Conservation (phyloP, 2,888 invertebrate genomes). For the Prenolepis imparis region DNA sequence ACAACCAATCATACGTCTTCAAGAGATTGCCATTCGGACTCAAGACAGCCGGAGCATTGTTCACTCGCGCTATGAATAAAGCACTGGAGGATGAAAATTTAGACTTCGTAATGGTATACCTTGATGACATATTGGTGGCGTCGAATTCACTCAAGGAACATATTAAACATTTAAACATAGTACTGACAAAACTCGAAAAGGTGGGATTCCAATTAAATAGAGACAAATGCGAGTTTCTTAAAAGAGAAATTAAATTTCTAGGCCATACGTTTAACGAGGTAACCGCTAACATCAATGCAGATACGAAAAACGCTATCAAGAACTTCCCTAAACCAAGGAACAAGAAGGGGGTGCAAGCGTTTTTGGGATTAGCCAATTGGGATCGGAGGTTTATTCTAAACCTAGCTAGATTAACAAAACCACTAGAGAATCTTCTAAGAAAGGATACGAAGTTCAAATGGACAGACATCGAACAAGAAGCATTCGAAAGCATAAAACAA, state of each 20-base stretch:
- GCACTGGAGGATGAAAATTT: background rate
- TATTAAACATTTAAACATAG: background rate
- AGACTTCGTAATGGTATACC: background rate
- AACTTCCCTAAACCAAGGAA: too few species aligned
- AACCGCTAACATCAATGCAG: too few species aligned
- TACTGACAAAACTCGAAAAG: rapidly evolving
- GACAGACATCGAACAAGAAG: background rate
- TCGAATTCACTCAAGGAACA: background rate
- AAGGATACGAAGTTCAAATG: too few species aligned
- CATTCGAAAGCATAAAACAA: background rate
- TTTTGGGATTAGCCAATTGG: too few species aligned
- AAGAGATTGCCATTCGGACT: background rate
- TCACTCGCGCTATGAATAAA: background rate
- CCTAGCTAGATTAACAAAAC: too few species aligned
- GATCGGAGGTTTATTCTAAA: too few species aligned
- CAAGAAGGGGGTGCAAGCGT: too few species aligned
- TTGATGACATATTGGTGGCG: background rate
- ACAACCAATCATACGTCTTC: background rate
- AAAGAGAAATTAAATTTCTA: too few species aligned
- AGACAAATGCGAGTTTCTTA: background rate
- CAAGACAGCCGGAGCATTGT: background rate
- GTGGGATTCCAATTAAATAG: background rate
- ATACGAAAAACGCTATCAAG: too few species aligned
- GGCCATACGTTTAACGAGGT: too few species aligned
- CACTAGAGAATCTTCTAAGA: rapidly evolving